Percentiles rank a stretch among this genome's conserved stretches.
Evolutionary conservation across 2,888 invertebrate genomes (phyloP).

Genomic region (Andrena trimmerana): DNA sequence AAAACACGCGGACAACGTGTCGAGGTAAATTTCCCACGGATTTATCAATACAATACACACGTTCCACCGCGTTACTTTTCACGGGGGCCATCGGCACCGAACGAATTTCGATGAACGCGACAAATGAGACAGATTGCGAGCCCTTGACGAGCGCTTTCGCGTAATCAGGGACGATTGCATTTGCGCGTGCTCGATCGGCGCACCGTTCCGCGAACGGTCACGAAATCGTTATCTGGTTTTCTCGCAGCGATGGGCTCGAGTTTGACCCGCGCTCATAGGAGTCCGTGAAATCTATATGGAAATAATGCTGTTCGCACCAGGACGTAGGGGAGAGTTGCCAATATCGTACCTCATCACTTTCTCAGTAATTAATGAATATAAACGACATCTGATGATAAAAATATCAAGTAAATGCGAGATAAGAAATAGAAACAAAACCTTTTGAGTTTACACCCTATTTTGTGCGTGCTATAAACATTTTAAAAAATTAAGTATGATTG

Average conservation of each 20-base stretch:
- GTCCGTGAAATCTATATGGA: not conserved
- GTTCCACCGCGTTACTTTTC: constrained; percentile 17
- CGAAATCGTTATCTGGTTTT: not conserved
- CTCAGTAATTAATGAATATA: too few species aligned
- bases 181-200: constrained; percentile 10
- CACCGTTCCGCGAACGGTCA: constrained; percentile 8
- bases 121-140: constrained; percentile 12
- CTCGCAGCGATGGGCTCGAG: not conserved
- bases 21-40: not conserved
- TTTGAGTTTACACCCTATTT: too few species aligned
- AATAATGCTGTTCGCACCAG: too few species aligned
- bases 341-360: too few species aligned
- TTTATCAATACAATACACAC: not conserved
- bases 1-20: too few species aligned
- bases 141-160: constrained; percentile 9
- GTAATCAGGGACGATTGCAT: constrained; percentile 27
- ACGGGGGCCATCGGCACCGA: not conserved
- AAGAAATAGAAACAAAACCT: too few species aligned
- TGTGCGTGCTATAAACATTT: too few species aligned
- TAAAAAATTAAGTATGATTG: too few species aligned
- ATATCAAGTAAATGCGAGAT: too few species aligned
- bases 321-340: too few species aligned
- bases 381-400: too few species aligned
- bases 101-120: constrained; percentile 23
- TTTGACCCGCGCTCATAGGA: not conserved